Evolutionary conservation across 2,797 vertebrate species (phyloP), one percentile per base, ranked within the genome.

Genomic region (Muraenolepis orangiensis): DNA sequence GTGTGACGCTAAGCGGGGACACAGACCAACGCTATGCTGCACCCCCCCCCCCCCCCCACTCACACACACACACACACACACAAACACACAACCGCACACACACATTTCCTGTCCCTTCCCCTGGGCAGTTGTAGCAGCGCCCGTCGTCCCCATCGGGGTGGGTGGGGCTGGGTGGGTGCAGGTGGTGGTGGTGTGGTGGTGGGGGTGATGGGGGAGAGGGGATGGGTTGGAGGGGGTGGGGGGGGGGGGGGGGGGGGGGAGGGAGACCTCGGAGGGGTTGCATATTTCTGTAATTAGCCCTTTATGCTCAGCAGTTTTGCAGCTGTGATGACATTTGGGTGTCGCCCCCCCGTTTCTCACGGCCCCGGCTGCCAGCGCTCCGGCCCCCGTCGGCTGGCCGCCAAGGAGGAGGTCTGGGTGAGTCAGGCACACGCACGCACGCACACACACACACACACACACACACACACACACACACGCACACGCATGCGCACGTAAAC

Each of bases 311-410:
- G 94, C 94, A 94, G 92, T 95, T 95, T 92, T 94, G 95, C 96
- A 96, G 96, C 96, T 96, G 96, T 95, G 95, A 95, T 95, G 95
- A 96, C 95, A 95, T 95, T 94, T 86, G 94, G 93, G 93, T 94
- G 93, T 95, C 94, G 94, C 95, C 95, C 95, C 95, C 94, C 88
- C 92, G 84, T 95, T 97, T 97, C 96, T 95, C 96, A 96, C 95
- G 94, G 94, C 95, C 93, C 86, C 13, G 84, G 46, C 46, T 51
- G 46, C 46, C 88, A 94, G 95, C 95, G 95, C 95, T 93, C 89
- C 87, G 89, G 75, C 87, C 86, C 91, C 89, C 76, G 80, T 92
- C 91, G 85, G 79, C 90, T 95, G 95, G 95, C 93, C 85, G 75
- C 95, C 95, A 96, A 94, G 81, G 82, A 85, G 84, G 93, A 94